These are phyloP conservation scores for Montifringilla adamsi DNA, from an alignment of 2,113 vertebrate genomes.

Conservation along the genomic window DNA sequence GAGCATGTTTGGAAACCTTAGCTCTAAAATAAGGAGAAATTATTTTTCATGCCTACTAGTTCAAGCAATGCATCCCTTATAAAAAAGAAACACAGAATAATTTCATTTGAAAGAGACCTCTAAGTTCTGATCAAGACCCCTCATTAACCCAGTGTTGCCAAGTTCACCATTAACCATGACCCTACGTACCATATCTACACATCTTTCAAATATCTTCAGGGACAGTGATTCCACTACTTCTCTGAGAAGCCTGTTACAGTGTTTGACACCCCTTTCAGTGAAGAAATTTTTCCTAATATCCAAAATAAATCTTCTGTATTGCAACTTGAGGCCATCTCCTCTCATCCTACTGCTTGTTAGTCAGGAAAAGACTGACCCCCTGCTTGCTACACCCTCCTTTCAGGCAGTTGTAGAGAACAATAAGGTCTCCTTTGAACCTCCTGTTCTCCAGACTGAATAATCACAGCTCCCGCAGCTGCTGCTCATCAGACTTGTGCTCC, in stretches of 20 bases:
- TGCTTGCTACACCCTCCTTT: rapidly evolving
- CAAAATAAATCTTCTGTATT: neutral
- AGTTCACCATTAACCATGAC: neutral
- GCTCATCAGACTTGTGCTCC: neutral
- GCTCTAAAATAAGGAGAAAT: neutral
- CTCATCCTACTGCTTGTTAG: neutral
- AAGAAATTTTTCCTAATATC: neutral
- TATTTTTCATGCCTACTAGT: neutral
- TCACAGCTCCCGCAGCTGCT: neutral
- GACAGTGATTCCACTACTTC: neutral
- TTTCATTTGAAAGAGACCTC: neutral
- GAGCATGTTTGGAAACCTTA: neutral
- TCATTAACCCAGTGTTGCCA: neutral
- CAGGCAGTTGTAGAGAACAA: neutral
- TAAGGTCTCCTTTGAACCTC: neutral
- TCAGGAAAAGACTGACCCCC: neutral
- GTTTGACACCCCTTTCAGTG: neutral
- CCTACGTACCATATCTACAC: neutral
- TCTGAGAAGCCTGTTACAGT: neutral
- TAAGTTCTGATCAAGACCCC: neutral
- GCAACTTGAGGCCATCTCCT: neutral
- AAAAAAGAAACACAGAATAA: neutral
- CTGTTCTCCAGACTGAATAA: neutral
- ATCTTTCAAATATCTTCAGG: neutral
- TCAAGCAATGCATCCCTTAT: neutral